Evolutionary conservation across 2,888 invertebrate genomes (phyloP), one percentile per base, ranked within the genome.

Genomic region (Ichneumoninae sp.): DNA sequence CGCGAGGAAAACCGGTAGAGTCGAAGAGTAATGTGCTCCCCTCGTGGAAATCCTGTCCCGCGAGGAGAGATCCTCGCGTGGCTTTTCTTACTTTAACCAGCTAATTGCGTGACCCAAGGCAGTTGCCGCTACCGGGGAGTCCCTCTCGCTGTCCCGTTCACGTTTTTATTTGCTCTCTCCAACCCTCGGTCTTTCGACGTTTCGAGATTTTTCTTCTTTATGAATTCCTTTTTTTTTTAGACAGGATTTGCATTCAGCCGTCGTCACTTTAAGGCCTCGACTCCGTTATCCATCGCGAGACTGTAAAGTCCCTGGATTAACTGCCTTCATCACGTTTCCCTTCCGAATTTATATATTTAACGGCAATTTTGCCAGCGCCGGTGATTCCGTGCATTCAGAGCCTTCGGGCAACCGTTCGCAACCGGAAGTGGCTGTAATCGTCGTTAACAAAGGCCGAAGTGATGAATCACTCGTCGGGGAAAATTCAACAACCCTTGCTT

Each of bases 1-100:
- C 75, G 70, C 79, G 16, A 54, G 52, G 70, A 47, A 83, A 79
- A 54, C 82, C 82, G 82, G 82, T 79, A 79, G 82, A 75, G 70
- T 47, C 40, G 68, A 77, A 40, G 72, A 80, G 68, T 80, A 68
- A 72, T 74, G 40, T 16, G 19, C 60, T 57, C 62, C 81, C 80
- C 66, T 79, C 74, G 83, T 83, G 81, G 76, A 83, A 81, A 86
- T 81, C 70, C 16, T 13, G 44, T 22, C 36, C 54, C 13, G 62
- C 19, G 77, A 70, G 47, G 52, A 47, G 71, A 65, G 52, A 65
- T 65, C 70, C 80, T 82, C 74, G 80, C 65, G 62, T 50, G 76
- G 65, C 78, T 78, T 83, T 77, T 78, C 85, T 80, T 78, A 75
- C 83, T 85, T 85, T 78, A 85, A 85, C 80, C 83, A 50, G 80